phyloP scores from a whole-genome alignment of 1,140 invertebrate genomes.

The Hycleus phaleratus region DNA sequence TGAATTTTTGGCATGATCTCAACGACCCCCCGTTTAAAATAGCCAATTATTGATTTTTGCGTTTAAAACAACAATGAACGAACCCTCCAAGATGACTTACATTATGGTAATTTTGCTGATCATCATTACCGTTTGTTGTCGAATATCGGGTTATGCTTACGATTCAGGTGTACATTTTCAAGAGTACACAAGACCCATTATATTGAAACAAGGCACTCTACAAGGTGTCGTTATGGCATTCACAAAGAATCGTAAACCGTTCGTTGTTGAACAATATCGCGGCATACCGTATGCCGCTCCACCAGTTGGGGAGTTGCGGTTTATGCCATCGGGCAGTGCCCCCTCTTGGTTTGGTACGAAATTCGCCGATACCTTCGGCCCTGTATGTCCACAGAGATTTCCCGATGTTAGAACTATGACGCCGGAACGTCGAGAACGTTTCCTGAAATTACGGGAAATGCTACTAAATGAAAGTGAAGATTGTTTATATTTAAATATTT shows the following conservation, averaged over 20 bases:
- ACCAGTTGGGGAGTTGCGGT: conserved; percentile 67
- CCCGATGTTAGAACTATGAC: conserved; percentile 56
- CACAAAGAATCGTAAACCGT: conserved; percentile 44
- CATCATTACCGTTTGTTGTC: neutral
- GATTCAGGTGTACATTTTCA: neutral
- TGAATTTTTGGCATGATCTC: conserved; percentile 1
- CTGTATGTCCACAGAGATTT: conserved; percentile 77
- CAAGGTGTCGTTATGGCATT: conserved; percentile 53
- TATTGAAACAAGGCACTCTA: conserved; percentile 39
- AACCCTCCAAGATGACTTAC: conserved; percentile 2
- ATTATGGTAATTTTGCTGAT: neutral
- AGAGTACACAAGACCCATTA: no score
- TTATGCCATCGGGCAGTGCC: conserved; percentile 71
- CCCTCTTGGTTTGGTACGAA: conserved; percentile 28
- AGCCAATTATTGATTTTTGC: no score
- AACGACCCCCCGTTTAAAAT: neutral
- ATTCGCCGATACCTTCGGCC: conserved; percentile 61
- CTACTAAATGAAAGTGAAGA: conserved; percentile 81
- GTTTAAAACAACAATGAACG: no score
- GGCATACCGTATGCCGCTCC: conserved; percentile 89
- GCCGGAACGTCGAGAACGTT: conserved; percentile 57
- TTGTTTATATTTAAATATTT: conserved; percentile 89
- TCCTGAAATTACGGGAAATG: conserved; percentile 58
- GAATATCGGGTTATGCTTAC: conserved; percentile 1
- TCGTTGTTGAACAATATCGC: conserved; percentile 52